Conservation (phyloP, 2,797 vertebrate species). For the Cirrhinus molitorella region DNA sequence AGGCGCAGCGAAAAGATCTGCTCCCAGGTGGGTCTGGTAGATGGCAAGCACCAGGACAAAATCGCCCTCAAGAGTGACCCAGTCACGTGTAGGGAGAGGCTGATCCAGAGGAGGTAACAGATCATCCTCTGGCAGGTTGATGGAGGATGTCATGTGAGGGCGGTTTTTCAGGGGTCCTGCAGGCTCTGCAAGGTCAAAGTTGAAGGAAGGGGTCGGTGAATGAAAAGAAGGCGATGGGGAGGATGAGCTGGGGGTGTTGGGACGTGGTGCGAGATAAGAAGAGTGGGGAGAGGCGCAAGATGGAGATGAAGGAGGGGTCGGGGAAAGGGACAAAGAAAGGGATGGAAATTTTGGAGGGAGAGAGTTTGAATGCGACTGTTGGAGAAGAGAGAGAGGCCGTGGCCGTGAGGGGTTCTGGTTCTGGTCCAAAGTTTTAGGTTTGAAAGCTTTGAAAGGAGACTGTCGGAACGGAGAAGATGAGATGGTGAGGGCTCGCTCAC, state of each 20-base stretch:
- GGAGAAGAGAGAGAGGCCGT: slow-evolving; percentile 81
- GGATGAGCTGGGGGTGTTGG: slow-evolving; percentile 77
- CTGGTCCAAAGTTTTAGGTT: slow-evolving; percentile 78
- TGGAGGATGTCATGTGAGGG: slow-evolving; percentile 66
- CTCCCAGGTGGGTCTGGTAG: slow-evolving; percentile 88
- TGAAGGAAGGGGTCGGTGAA: slow-evolving; percentile 78
- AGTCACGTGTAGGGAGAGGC: slow-evolving; percentile 86
- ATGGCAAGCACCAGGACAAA: slow-evolving; percentile 90
- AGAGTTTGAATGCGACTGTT: slow-evolving; percentile 82
- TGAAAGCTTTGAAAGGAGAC: slow-evolving; percentile 76
- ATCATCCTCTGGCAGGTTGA: slow-evolving; percentile 75
- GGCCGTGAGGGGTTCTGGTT: slow-evolving; percentile 80
- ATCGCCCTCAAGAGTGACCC: slow-evolving; percentile 89
- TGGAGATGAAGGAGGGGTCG: slow-evolving; percentile 80
- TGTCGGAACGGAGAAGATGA: slow-evolving; percentile 83
- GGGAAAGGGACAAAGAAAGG: slow-evolving; percentile 80
- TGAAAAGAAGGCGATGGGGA: slow-evolving; percentile 72
- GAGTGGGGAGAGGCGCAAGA: slow-evolving; percentile 79
- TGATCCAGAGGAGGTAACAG: slow-evolving; percentile 86
- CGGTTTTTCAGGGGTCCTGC: slow-evolving; percentile 71
- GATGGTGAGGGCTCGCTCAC: slow-evolving; percentile 82
- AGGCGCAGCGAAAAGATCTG: slow-evolving; percentile 87
- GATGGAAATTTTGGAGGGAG: slow-evolving; percentile 81
- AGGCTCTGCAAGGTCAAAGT: slow-evolving; percentile 78
- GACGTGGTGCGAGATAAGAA: slow-evolving; percentile 76